phyloP scores from a whole-genome alignment of 2,888 invertebrate genomes.

The Caradrina kadenii region DNA sequence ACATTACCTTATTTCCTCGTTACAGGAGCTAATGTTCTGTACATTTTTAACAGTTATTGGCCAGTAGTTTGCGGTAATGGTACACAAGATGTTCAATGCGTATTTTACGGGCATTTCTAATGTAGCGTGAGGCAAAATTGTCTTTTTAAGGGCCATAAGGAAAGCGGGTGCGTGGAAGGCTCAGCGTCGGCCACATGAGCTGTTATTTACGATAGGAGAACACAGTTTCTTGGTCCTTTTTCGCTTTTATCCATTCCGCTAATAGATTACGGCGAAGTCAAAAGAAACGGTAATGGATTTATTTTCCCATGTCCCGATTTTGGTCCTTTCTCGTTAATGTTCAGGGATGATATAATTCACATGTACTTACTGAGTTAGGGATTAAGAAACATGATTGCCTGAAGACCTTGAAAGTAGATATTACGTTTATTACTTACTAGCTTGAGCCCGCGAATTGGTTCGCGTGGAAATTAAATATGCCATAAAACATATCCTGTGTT shows the following conservation, averaged over 20 bases:
- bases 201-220: slow-evolving; percentile 72
- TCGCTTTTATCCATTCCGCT: slow-evolving; percentile 41
- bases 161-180: slow-evolving; percentile 61
- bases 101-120: slow-evolving; percentile 66
- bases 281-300: slow-evolving; percentile 55
- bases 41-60: slow-evolving; percentile 53
- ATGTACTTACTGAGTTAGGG: slow-evolving; percentile 12
- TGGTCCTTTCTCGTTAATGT: slow-evolving; percentile 6
- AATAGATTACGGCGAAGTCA: slow-evolving; percentile 54
- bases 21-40: slow-evolving; percentile 45
- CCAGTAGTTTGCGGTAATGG: slow-evolving; percentile 41
- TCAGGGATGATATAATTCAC: slow-evolving; percentile 23
- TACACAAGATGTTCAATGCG: slow-evolving; percentile 53
- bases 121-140: slow-evolving; percentile 74
- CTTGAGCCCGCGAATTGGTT: no score
- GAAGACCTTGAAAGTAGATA: not conserved
- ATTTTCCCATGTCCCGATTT: slow-evolving; percentile 25
- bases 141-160: slow-evolving; percentile 72
- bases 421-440: no score
- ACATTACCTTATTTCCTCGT: slow-evolving; percentile 31
- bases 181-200: slow-evolving; percentile 66
- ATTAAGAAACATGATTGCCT: not conserved
- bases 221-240: slow-evolving; percentile 46
- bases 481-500: not conserved
- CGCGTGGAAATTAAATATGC: no score